A percentile compares a stretch with the other conserved stretches of the same genome.
phyloP scores from a whole-genome alignment of 2,113 vertebrate genomes.

The Thryonomys swinderianus region DNA sequence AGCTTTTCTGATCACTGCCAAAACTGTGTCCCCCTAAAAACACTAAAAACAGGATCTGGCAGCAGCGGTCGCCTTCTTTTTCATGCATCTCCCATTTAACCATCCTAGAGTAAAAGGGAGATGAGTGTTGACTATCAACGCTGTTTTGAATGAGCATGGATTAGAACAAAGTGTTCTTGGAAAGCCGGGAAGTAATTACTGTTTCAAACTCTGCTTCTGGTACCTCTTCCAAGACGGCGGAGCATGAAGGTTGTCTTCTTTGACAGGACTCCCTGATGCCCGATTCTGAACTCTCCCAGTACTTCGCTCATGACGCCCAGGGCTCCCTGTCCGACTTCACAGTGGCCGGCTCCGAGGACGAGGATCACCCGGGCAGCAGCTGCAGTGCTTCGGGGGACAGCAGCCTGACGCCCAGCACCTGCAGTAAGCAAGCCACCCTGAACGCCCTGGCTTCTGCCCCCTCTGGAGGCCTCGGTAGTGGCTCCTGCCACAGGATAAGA shows the following conservation, averaged over 20 bases:
- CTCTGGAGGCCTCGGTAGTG: neutral
- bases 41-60: neutral
- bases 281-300: conserved; percentile 93
- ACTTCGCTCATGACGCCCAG: conserved; percentile 88
- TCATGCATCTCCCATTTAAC: neutral
- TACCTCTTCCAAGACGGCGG: fast-evolving
- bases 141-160: neutral
- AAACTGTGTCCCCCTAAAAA: neutral
- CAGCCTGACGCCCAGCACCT: conserved; percentile 79
- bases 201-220: too few relatives aligned
- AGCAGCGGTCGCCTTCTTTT: neutral
- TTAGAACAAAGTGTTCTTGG: conserved; percentile 16
- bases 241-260: neutral
- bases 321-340: conserved; percentile 88
- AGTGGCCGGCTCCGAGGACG: conserved; percentile 85
- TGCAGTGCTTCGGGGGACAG: conserved; percentile 86
- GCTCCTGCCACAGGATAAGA: neutral
- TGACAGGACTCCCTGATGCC: conserved; percentile 93
- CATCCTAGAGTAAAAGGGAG: neutral
- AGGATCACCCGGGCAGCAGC: conserved; percentile 88
- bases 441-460: neutral
- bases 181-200: neutral
- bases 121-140: neutral
- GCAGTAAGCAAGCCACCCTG: conserved; percentile 68
- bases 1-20: conserved; percentile 28